phyloP scores from a whole-genome alignment of 2,888 invertebrate species.

The Dicycla oo region DNA sequence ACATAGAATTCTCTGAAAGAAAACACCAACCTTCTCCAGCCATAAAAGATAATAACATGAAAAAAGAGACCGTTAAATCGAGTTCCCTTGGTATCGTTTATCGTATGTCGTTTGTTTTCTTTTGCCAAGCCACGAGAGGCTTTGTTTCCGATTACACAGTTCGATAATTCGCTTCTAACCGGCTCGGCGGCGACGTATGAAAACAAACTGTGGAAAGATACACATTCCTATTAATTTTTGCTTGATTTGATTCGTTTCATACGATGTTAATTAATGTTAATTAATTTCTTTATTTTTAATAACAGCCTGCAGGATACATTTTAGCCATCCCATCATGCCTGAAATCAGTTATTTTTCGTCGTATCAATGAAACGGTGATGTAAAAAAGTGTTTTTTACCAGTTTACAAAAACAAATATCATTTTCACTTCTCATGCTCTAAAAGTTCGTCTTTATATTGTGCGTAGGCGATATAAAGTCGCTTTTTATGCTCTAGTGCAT shows the following conservation, averaged over 20 bases:
- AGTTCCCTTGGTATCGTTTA: conserved; percentile 31
- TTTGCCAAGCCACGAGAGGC: conserved; percentile 37
- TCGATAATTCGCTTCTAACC: conserved; percentile 48
- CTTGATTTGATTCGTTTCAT: conserved; percentile 31
- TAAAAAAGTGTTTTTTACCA: background rate
- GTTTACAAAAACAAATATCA: background rate
- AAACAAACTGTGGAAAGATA: conserved; percentile 35
- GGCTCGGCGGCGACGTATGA: conserved; percentile 11
- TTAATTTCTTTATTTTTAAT: no score
- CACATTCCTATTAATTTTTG: conserved; percentile 21
- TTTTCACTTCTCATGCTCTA: no score
- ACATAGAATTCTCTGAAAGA: background rate
- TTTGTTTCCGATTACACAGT: conserved; percentile 61
- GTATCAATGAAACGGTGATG: background rate
- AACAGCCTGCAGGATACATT: background rate
- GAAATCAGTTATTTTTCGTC: background rate
- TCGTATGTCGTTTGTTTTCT: conserved; percentile 52
- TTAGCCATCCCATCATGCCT: background rate
- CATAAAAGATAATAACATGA: conserved; percentile 34
- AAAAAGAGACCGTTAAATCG: conserved; percentile 31
- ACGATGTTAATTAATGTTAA: conserved; percentile 42
- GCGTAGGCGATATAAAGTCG: no score
- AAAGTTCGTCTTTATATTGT: no score
- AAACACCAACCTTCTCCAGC: background rate
- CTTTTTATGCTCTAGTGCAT: no score